Conservation (phyloP, 2,113 vertebrate genomes). For the Lepidothrix coronata region DNA sequence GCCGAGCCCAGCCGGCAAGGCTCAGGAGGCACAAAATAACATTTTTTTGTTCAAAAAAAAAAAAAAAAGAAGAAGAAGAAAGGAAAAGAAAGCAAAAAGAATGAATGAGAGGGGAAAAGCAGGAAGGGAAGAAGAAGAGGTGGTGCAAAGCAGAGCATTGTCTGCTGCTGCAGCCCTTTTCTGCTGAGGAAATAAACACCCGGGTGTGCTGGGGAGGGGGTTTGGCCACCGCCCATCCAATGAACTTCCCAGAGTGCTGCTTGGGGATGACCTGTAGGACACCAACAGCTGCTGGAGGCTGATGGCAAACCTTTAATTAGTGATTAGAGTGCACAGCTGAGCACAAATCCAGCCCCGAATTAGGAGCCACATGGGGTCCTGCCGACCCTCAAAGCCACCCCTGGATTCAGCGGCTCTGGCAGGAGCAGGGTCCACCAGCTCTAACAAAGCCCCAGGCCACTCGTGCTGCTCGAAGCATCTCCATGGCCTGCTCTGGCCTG, state of each 20-base stretch:
- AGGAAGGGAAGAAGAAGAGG: background rate
- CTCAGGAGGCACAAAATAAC: constrained; percentile 34
- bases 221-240: background rate
- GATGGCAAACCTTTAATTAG: constrained; percentile 5
- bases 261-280: constrained; percentile 44
- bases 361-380: background rate
- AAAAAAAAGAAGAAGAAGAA: accelerated
- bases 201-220: background rate
- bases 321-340: background rate
- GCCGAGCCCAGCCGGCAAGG: constrained; percentile 4
- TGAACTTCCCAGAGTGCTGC: background rate
- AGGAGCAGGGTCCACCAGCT: background rate
- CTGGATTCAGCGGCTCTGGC: background rate
- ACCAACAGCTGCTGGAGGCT: background rate
- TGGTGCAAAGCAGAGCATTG: background rate
- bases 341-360: background rate
- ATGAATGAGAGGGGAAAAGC: background rate
- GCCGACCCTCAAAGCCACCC: background rate
- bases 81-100: background rate
- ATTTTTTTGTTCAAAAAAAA: background rate
- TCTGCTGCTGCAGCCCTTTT: background rate
- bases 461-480: background rate
- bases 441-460: background rate
- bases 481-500: background rate
- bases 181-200: background rate